Conservation (phyloP, 2,113 vertebrate genomes). For the Corvus hawaiiensis region DNA sequence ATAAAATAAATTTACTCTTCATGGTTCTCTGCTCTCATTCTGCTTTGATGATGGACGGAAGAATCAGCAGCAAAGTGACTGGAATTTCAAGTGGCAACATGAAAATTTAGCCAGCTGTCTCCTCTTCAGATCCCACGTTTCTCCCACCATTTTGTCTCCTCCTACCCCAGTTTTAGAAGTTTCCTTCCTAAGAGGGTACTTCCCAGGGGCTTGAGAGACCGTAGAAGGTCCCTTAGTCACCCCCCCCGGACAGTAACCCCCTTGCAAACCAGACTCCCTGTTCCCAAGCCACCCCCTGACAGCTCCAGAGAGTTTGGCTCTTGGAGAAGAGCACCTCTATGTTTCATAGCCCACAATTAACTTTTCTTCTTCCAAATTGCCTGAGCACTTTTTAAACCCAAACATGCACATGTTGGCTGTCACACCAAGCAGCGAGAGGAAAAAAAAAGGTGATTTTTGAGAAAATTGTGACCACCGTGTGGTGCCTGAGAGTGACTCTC, state of each 20-base stretch:
- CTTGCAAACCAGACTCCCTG: background rate
- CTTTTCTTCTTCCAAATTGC: background rate
- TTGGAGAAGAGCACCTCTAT: background rate
- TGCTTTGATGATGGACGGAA: background rate
- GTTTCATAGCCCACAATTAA: background rate
- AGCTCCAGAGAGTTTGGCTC: background rate
- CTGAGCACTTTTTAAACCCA: background rate
- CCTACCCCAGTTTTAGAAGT: background rate
- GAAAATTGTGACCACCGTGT: background rate
- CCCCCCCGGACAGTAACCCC: fast-evolving
- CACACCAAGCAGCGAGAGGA: background rate
- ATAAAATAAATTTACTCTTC: background rate
- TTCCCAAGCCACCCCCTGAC: background rate
- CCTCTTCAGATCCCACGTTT: background rate
- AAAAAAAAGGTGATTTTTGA: background rate
- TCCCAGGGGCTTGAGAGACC: background rate
- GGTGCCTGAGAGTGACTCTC: background rate
- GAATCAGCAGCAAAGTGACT: background rate
- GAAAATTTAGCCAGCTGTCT: background rate
- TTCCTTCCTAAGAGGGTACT: background rate
- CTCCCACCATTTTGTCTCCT: background rate
- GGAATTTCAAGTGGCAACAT: background rate
- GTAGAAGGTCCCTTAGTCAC: background rate
- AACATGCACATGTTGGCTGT: background rate
- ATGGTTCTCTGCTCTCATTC: background rate